A percentile compares a stretch with the other conserved stretches of the same genome.
These are phyloP conservation scores for Branchellion lobata DNA, from an alignment of 2,888 invertebrate species.

Conservation along the genomic window DNA sequence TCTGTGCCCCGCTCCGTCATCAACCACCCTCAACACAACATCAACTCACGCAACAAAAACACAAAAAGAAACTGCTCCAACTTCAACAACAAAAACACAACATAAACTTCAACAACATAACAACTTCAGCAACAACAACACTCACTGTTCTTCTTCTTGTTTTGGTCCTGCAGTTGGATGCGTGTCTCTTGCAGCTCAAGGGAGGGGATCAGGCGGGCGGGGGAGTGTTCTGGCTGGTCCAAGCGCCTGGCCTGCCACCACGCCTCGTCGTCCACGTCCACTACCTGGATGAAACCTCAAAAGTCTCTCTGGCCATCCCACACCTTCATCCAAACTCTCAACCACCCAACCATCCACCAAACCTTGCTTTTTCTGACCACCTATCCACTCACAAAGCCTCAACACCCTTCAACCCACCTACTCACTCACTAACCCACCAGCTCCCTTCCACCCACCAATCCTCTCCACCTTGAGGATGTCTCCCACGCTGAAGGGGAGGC, in stretches of 20 bases:
- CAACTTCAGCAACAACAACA: no score
- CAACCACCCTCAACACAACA: no score
- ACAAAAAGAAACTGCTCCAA: no score
- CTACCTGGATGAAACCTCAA: slow-evolving; percentile 81
- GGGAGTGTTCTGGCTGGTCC: slow-evolving; percentile 67
- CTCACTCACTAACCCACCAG: slow-evolving; percentile 90
- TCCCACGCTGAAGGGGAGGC: slow-evolving; percentile 90
- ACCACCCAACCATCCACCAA: neutral
- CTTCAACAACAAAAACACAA: no score
- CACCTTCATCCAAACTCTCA: neutral
- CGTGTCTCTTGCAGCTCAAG: slow-evolving; percentile 98
- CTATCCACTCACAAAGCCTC: neutral
- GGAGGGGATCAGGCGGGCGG: slow-evolving; percentile 95
- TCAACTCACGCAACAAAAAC: no score
- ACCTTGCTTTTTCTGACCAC: neutral
- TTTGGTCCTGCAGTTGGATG: slow-evolving; percentile 59
- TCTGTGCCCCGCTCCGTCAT: no score
- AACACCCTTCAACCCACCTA: neutral
- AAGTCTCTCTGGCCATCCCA: no score
- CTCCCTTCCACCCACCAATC: slow-evolving; percentile 98
- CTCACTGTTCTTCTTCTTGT: slow-evolving; percentile 36
- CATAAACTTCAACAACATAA: no score
- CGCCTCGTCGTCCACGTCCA: neutral
- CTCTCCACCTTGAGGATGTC: slow-evolving; percentile 89
- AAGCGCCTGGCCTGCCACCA: slow-evolving; percentile 65